These are phyloP conservation scores for Boleophthalmus pectinirostris DNA, from an alignment of 2,113 vertebrate species.

Conservation along the genomic window DNA sequence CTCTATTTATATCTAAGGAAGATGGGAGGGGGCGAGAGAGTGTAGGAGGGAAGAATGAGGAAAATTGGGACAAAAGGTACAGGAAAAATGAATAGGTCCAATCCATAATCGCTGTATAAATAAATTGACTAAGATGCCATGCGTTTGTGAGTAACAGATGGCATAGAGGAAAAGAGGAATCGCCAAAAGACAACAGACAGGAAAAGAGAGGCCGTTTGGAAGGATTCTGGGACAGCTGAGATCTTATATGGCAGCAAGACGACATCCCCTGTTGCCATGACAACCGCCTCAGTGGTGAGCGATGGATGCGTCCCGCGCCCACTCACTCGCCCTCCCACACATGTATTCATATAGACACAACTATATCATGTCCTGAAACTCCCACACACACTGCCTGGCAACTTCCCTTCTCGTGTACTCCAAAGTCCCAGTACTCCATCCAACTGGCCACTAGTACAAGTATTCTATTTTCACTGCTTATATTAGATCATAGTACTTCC, in stretches of 20 bases:
- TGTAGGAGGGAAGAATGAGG: constrained; percentile 9
- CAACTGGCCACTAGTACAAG: constrained; percentile 11
- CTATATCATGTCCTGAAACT: constrained; percentile 49
- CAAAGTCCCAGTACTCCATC: constrained; percentile 15
- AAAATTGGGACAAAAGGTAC: constrained; percentile 30
- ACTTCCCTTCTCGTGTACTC: constrained; percentile 40
- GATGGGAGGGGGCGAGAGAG: constrained; percentile 18
- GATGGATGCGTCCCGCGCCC: constrained; percentile 53
- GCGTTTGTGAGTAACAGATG: background rate
- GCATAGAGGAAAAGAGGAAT: background rate
- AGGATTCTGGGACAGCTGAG: constrained; percentile 58
- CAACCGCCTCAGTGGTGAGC: constrained; percentile 64
- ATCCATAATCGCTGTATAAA: background rate
- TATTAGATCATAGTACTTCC: background rate
- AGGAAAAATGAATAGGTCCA: background rate
- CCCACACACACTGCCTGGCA: constrained; percentile 52
- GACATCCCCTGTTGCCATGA: constrained; percentile 74
- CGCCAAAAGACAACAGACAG: background rate
- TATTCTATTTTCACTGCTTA: background rate
- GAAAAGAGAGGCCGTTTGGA: constrained; percentile 28
- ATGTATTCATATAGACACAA: constrained; percentile 38
- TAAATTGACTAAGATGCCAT: background rate
- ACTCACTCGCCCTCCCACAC: constrained; percentile 45
- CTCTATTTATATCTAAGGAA: constrained; percentile 54
- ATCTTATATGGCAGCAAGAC: constrained; percentile 49